Conservation (phyloP, 2,888 invertebrate species). For the Hanleya hanleyi region DNA sequence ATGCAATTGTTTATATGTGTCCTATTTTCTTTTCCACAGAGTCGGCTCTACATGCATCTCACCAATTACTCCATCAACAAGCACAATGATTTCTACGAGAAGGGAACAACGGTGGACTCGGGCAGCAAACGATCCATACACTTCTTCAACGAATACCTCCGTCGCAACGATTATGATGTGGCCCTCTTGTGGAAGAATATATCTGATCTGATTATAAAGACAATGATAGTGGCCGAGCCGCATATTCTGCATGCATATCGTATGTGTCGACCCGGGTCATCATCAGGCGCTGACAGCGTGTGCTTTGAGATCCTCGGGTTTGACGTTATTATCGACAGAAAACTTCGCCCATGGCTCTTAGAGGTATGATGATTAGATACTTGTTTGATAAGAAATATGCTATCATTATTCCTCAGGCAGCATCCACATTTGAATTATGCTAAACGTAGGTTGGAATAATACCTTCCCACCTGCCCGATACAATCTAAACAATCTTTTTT, state of each 20-base stretch:
- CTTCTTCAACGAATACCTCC: constrained; percentile 70
- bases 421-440: too few species aligned
- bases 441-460: too few species aligned
- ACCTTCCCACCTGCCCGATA: too few species aligned
- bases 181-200: constrained; percentile 70
- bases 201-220: constrained; percentile 71
- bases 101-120: constrained; percentile 59
- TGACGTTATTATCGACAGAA: constrained; percentile 72
- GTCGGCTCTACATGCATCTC: constrained; percentile 72
- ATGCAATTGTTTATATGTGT: too few species aligned
- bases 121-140: constrained; percentile 72
- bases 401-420: too few species aligned
- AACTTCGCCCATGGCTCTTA: constrained; percentile 72
- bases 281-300: constrained; percentile 68
- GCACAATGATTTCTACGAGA: constrained; percentile 71
- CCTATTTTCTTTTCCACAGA: constrained; percentile 52
- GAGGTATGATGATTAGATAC: constrained; percentile 67
- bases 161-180: constrained; percentile 67
- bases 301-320: constrained; percentile 74
- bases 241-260: constrained; percentile 72
- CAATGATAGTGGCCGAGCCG: constrained; percentile 69
- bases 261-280: constrained; percentile 73
- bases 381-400: too few species aligned
- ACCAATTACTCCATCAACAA: constrained; percentile 74
- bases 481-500: too few species aligned